phyloP scores from a whole-genome alignment of 2,797 vertebrate species.

The Xenentodon cancila region DNA sequence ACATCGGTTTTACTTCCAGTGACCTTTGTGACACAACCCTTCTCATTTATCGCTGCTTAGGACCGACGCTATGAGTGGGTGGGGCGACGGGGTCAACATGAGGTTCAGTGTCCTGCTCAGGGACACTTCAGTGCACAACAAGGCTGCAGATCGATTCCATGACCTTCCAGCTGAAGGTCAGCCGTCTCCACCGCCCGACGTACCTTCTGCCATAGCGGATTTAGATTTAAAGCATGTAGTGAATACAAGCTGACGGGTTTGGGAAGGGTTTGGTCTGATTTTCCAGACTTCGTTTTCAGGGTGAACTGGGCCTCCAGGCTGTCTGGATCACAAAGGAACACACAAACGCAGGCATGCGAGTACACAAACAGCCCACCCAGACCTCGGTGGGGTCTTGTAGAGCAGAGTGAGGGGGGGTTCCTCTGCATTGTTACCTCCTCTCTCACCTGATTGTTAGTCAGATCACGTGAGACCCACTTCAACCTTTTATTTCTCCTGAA shows the following conservation, averaged over 20 bases:
- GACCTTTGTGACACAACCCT: no score
- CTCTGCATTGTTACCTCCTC: conserved; percentile 32
- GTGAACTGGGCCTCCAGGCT: neutral
- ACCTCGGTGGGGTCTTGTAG: conserved; percentile 2
- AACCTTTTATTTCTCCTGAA: conserved; percentile 14
- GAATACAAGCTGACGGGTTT: neutral
- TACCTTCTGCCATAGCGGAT: no score
- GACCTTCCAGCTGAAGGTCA: no score
- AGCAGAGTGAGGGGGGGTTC: conserved; percentile 21
- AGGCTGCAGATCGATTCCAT: no score
- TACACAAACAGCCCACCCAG: neutral
- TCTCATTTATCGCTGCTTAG: no score
- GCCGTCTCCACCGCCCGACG: no score
- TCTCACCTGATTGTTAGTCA: conserved; percentile 58
- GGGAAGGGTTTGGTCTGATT: neutral
- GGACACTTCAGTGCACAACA: no score
- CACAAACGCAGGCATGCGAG: neutral
- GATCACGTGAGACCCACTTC: conserved; percentile 50
- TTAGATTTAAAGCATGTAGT: no score
- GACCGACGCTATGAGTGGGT: no score
- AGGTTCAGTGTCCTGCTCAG: no score
- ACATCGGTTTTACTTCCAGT: no score
- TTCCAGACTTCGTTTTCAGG: neutral
- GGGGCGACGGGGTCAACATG: no score
- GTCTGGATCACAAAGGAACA: neutral